Base-by-base conservation (phyloP, 2,888 invertebrate species). In the Drosophila borborema region DNA sequence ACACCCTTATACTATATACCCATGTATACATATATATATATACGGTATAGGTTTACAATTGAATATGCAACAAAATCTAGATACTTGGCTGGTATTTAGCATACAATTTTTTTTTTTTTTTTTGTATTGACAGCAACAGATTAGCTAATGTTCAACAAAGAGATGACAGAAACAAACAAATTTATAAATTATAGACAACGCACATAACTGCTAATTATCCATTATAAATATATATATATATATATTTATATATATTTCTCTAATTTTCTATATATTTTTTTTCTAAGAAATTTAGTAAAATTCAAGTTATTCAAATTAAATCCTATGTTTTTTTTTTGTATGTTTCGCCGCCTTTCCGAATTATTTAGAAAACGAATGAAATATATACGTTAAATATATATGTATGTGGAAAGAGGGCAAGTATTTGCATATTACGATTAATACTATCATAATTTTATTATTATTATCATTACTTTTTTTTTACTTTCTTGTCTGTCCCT, bases 11-110 rank as follows among this genome's bases (percentile, higher is more conserved):
- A 64, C 5, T 64, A 72, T 41, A 66, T 46, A 77, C 60, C 38
- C 31, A 68, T 31, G 45, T 34, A 62, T 59, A 69, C 64, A n/a
- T n/a, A 64, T 60, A 58, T 64, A 65, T 75, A 62, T 61, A 76
- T 79, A 74, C 77, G 77, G 77, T 79, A 64, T 74, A 71, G 64
- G 71, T 70, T 75, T 79, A 79, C 74, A 74, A 70, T 56, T 64
- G 54, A 79, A 74, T 70, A 65, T 75, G 64, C 71, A 79, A 70
- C 66, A 66, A 74, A 31, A 31, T 64, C 59, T 61, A 71, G 74
- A 77, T 75, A 66, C 66, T 75, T 59, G 40, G 59, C 23, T 14
- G 75, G 75, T 77, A 64, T 77, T 77, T 70, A 51, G 74, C 41
- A 51, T 40, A 31, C 1, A 54, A 20, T 18, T 20, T 8, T 36